Base-by-base conservation (phyloP, 2,888 invertebrate species). In the Acanthopleura granulata region DNA sequence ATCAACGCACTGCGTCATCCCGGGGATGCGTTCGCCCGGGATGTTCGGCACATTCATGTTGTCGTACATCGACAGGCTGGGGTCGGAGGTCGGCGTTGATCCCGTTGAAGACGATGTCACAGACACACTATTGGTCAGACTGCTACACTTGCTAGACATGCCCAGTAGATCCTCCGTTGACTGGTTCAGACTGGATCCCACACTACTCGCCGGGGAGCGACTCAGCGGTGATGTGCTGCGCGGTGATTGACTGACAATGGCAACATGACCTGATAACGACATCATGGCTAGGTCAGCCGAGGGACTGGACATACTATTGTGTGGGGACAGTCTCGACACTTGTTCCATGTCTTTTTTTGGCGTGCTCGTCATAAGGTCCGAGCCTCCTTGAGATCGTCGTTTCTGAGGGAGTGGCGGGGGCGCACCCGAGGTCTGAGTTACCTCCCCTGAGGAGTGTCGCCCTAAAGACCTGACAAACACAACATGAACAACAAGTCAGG, bases 131-230 rank as follows among this genome's bases (percentile, higher is more conserved):
- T 27, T 49, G 11, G 51, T 72, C 51, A 72, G 27, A 50, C 73
- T 73, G 29, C 40, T 29, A 27, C 27, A 57, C 12, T n/a, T 50
- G 18, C 49, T 49, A 22, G 49, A 62, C 66, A 49, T 66, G 61
- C 76, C 74, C 61, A 79, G 74, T 61, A 87, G 78, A 73, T 89
- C 88, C 72, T 88, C 89, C 1, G 85, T 81, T n/a, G 96, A 96
- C 85, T 94, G 95, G 91, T 96, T 96, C 84, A 96, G 91, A 90
- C 96, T 95, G 0, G 96, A 97, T 90, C 96, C 96, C 84, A 96
- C 91, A 83, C 96, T 97, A 74, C 96, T 95, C 75, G 94, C 94
- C 83, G 95, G 87, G 14, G 87, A 88, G 62, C 80, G 81, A 79
- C 84, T 85, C 22, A 84, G 77, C 4, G 87, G 86, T 29, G 86